Conservation (phyloP, 1,140 invertebrate genomes). For the Papilio helenus region DNA sequence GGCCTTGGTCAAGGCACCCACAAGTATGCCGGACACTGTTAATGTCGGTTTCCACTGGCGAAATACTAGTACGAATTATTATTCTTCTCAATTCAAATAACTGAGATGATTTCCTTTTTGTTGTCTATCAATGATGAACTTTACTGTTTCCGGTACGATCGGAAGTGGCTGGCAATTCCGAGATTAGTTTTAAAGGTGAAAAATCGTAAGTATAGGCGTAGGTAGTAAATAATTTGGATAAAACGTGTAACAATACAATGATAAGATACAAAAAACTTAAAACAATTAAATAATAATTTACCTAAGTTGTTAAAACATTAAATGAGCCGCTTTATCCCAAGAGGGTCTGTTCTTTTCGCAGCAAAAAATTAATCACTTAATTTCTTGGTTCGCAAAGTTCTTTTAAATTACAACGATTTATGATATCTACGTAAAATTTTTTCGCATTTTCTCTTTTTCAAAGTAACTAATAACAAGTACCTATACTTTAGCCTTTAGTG, state of each 20-base stretch:
- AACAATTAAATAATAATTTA: neutral
- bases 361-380: conserved; percentile 23
- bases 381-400: conserved; percentile 11
- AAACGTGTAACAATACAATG: neutral
- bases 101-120: too few species aligned
- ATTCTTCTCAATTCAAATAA: too few species aligned
- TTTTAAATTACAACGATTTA: conserved; percentile 15
- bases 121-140: too few species aligned
- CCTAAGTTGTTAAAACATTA: neutral
- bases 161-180: too few species aligned
- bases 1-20: conserved; percentile 40
- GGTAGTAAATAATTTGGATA: too few species aligned
- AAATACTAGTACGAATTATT: too few species aligned
- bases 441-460: neutral
- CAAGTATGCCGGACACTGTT: neutral
- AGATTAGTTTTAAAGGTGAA: too few species aligned
- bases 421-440: neutral
- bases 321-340: neutral
- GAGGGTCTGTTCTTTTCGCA: neutral
- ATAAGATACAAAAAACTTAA: neutral
- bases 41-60: neutral
- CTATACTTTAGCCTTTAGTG: neutral
- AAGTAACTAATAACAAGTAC: neutral
- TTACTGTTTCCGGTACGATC: too few species aligned
- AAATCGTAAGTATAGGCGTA: too few species aligned